A percentile compares a stretch with the other conserved stretches of the same genome.
Conservation (phyloP, 2,888 invertebrate genomes). For the Sphecodes monilicornis region DNA sequence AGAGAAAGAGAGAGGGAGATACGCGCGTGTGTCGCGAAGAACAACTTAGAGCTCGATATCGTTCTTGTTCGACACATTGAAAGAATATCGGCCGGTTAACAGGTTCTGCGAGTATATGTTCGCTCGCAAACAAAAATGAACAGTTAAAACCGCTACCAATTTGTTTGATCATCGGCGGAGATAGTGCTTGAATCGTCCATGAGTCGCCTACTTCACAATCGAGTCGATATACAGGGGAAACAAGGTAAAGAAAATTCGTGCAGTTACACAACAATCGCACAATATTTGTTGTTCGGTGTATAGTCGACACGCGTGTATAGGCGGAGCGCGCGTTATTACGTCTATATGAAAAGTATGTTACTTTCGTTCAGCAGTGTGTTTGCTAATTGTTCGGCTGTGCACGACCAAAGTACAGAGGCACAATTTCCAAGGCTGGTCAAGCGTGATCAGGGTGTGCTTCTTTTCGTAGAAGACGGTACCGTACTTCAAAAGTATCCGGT, state of each 20-base stretch:
- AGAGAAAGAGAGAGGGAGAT: not conserved
- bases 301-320: slow-evolving; percentile 37
- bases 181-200: slow-evolving; percentile 48
- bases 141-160: slow-evolving; percentile 42
- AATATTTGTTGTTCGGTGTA: slow-evolving; percentile 25
- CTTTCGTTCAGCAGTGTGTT: slow-evolving; percentile 51
- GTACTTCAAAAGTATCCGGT: slow-evolving; percentile 20
- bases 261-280: slow-evolving; percentile 61
- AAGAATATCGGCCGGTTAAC: slow-evolving; percentile 1
- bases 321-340: slow-evolving; percentile 47
- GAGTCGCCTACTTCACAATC: slow-evolving; percentile 56
- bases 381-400: slow-evolving; percentile 53
- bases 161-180: slow-evolving; percentile 59
- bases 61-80: not conserved
- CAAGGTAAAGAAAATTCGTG: slow-evolving; percentile 48
- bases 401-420: slow-evolving; percentile 53
- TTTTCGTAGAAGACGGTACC: slow-evolving; percentile 27
- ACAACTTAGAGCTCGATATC: not conserved
- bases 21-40: not conserved
- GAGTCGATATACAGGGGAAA: slow-evolving; percentile 42
- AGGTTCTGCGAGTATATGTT: not conserved
- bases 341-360: slow-evolving; percentile 53
- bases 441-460: slow-evolving; percentile 39
- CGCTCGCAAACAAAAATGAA: slow-evolving; percentile 9
- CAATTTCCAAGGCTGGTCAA: slow-evolving; percentile 28